phyloP scores from a whole-genome alignment of 2,888 invertebrate genomes.

The Chrysina gloriosa region DNA sequence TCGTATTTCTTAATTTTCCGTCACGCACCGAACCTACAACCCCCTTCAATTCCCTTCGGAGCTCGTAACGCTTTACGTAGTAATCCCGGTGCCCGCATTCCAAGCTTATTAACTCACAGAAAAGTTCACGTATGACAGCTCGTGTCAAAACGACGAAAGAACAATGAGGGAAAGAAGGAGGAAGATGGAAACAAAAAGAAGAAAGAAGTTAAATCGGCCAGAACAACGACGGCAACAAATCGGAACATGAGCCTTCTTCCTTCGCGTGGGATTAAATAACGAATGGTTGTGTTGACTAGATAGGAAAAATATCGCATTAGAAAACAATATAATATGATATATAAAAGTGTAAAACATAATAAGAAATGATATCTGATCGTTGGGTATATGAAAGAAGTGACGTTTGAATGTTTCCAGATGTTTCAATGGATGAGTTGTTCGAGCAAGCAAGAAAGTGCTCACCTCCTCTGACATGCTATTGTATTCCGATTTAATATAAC shows the following conservation, averaged over 20 bases:
- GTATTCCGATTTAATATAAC: constrained; percentile 24
- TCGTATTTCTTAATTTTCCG: constrained; percentile 31
- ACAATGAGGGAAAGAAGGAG: constrained; percentile 4
- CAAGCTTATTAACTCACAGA: constrained; percentile 2
- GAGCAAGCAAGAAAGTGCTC: not conserved
- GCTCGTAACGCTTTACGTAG: not conserved
- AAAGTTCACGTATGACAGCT: constrained; percentile 21
- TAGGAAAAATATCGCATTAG: constrained; percentile 25
- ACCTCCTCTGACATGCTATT: constrained; percentile 16
- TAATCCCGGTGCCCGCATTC: constrained; percentile 23
- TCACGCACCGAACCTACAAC: constrained; percentile 1
- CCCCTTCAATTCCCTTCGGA: not conserved
- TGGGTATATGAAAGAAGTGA: constrained; percentile 16
- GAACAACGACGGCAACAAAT: constrained; percentile 8
- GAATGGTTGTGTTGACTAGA: constrained; percentile 9
- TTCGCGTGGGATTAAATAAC: constrained; percentile 22
- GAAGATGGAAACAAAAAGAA: not conserved
- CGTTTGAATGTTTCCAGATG: constrained; percentile 10
- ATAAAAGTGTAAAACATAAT: constrained; percentile 17
- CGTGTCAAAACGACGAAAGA: constrained; percentile 10
- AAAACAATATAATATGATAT: constrained; percentile 17
- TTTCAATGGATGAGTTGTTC: constrained; percentile 13
- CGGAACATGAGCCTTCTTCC: constrained; percentile 15
- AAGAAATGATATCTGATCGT: constrained; percentile 22
- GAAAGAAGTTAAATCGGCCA: not conserved